Evolutionary conservation across 2,797 vertebrate genomes (phyloP).

Genomic region (Manis javanica): DNA sequence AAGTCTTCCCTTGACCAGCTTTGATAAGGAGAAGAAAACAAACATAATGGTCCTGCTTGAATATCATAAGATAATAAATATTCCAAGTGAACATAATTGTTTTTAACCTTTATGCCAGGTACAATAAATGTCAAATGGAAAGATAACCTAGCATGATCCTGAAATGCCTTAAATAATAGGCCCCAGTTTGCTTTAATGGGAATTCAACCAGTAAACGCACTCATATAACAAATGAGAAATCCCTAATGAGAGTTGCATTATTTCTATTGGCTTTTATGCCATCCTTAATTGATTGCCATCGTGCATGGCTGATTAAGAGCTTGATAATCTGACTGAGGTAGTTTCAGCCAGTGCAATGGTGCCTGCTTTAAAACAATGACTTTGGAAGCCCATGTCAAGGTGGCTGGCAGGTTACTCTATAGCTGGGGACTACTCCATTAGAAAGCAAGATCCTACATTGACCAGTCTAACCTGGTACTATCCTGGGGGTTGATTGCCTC

Average conservation of each 20-base stretch:
- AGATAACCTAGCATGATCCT: constrained; percentile 69
- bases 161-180: constrained; percentile 81
- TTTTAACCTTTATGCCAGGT: constrained; percentile 79
- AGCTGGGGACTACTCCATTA: constrained; percentile 31
- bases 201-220: constrained; percentile 68
- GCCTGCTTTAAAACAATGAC: constrained; percentile 74
- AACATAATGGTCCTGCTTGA: constrained; percentile 70
- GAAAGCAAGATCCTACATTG: neutral
- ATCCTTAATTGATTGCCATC: constrained; percentile 83
- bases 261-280: constrained; percentile 80
- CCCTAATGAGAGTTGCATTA: constrained; percentile 74
- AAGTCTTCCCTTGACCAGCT: constrained; percentile 66
- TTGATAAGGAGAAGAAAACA: constrained; percentile 74
- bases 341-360: constrained; percentile 78
- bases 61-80: constrained; percentile 78
- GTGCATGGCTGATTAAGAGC: constrained; percentile 82
- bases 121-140: constrained; percentile 78
- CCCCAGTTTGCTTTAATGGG: constrained; percentile 65
- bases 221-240: constrained; percentile 81
- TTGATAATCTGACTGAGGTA: constrained; percentile 77
- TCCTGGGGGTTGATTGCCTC: neutral
- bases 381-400: constrained; percentile 51
- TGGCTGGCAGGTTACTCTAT: constrained; percentile 65
- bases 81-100: constrained; percentile 68
- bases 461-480: neutral